Base-by-base conservation (phyloP, 2,113 vertebrate genomes). In the Nibea coibor region DNA sequence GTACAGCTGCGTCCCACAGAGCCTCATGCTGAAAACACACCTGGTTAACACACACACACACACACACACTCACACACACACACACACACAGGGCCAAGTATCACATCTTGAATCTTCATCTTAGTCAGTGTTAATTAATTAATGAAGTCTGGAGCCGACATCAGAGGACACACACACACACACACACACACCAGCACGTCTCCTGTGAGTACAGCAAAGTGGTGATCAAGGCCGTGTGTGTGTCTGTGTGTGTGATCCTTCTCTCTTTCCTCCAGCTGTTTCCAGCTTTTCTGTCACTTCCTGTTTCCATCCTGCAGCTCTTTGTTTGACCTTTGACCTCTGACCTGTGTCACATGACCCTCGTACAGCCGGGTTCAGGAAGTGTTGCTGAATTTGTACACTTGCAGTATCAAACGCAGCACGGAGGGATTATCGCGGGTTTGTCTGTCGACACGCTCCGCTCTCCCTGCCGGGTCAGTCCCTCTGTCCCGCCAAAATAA, bases 81-180 rank as follows among this genome's bases (percentile, higher is more conserved):
- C 3, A 79, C 51, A 14, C 53, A 15, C 50, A 76, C 56, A 28
- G 14, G 73, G 63, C 78, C 73, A 69, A 74, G 62, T 68, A 11
- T 73, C 79, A 78, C 57, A 78, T 81, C 50, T 85, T 35, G n/a
- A 75, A 43, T 56, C 75, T 81, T 85, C 69, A 78, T 85, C 63
- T 85, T 28, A 28, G 28, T 28, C 0, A 28, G 74, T 31, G 28
- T 31, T 4, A 31, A 28, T 78, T 81, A 68, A 73, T 81, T 85
- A 81, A 85, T 73, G 74, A 74, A 16, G 56, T 42, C 54, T 61
- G 64, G 51, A 70, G 20, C 14, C 22, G 54, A 82, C 45, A 66
- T 82, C 81, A 78, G 81, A 77, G 53, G 53, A 62, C 9, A 59
- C 69, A 62, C 58, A 75, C 43, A 59, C 67, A 83, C 81, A 11